Evolutionary conservation across 2,113 vertebrate genomes (phyloP), one percentile per base, ranked within the genome.

Genomic region (Lanius ludovicianus): DNA sequence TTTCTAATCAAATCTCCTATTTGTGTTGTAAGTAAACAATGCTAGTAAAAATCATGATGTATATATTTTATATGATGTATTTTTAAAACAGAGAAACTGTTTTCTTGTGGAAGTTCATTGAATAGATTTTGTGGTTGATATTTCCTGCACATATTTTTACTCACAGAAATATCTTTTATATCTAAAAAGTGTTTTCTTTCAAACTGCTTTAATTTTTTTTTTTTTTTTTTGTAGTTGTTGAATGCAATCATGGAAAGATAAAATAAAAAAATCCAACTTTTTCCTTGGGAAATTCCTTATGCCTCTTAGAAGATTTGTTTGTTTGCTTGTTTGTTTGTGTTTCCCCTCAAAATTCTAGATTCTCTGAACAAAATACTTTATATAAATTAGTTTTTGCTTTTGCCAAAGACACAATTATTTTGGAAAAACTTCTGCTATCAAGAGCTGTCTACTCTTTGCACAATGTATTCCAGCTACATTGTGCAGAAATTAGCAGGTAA

Each of bases 171-270:
- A 30, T 10, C 3, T 52, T 91, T 56, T 42, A 50, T 84, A 46
- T 41, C 1, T 41, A 41, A 67, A 65, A 31, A 5, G 2, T 6
- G 11, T 1, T 3, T 17, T 60, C 20, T 59, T 56, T 15, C 1
- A 41, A 47, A 73, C 21, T 19, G 15, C 21, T 62, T 53, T 56
- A 6, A 10, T 46, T 11, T 10, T 27, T 24, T 52, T 13, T 56
- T 8, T 18, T 44, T 37, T 37, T 37, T 37, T 18, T 44, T 52
- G 44, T 30, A 27, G 1, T 49, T 63, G 33, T 41, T 62, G 11
- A 83, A 35, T 56, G 11, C 4, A 83, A 17, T 82, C 18, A 41
- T 13, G 42, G 28, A 53, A 78, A 64, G 6, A 8, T 30, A 37
- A 62, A 71, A 13, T 7, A 37, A 7, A 65, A 8, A 8, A 53